Conservation (phyloP, 2,888 invertebrate species). For the Trichopoda pennipes region DNA sequence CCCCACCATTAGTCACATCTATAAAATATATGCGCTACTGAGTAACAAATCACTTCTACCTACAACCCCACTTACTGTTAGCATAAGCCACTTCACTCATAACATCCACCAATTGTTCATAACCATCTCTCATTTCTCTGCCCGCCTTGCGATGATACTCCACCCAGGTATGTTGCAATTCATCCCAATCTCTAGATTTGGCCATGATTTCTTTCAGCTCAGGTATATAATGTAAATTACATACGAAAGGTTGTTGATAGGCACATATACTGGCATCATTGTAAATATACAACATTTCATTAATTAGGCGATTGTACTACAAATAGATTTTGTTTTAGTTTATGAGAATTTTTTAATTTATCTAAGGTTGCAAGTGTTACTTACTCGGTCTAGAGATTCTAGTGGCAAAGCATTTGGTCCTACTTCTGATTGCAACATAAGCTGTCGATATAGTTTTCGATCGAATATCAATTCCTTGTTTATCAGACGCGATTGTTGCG, state of each 20-base stretch:
- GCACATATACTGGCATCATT: constrained; percentile 92
- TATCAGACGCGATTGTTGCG: constrained; percentile 87
- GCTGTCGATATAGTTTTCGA: constrained; percentile 86
- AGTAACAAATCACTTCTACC: neutral
- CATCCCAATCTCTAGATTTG: constrained; percentile 91
- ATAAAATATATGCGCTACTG: neutral
- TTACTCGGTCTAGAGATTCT: constrained; percentile 91
- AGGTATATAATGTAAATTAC: constrained; percentile 90
- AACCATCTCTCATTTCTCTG: constrained; percentile 88
- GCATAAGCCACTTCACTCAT: constrained; percentile 90
- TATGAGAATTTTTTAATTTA: neutral
- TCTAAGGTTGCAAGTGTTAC: constrained; percentile 67
- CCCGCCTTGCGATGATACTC: constrained; percentile 94
- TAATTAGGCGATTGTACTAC: constrained; percentile 92
- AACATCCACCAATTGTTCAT: constrained; percentile 89
- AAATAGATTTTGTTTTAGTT: constrained; percentile 62
- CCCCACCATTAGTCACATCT: constrained; percentile 94
- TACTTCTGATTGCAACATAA: constrained; percentile 88
- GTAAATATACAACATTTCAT: constrained; percentile 93
- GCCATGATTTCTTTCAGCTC: constrained; percentile 90
- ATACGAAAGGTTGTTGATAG: constrained; percentile 91
- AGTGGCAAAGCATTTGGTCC: constrained; percentile 92
- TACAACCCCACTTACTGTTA: constrained; percentile 85
- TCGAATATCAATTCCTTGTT: constrained; percentile 86
- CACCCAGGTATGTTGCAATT: constrained; percentile 92